phyloP scores from a whole-genome alignment of 1,140 invertebrate genomes.

The Thalassaphorura encarpata region DNA sequence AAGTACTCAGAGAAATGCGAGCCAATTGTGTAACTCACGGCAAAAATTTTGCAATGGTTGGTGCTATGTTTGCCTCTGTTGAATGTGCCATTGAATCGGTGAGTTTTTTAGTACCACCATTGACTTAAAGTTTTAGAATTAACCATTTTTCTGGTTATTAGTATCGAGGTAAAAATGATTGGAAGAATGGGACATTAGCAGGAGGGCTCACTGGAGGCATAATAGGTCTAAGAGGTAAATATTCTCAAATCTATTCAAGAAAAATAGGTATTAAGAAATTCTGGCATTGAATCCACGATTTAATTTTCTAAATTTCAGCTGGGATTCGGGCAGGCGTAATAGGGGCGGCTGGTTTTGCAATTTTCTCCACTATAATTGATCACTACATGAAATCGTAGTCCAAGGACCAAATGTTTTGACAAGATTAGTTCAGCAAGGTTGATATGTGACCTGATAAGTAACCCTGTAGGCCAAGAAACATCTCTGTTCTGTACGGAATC shows the following conservation, averaged over 20 bases:
- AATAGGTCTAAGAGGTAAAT: conserved; percentile 80
- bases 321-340: conserved; percentile 83
- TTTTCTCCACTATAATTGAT: conserved; percentile 89
- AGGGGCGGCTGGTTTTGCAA: conserved; percentile 88
- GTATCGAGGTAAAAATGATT: conserved; percentile 85
- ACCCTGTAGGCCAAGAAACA: no score
- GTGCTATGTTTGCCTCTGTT: conserved; percentile 80
- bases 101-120: conserved; percentile 38
- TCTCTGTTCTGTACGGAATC: no score
- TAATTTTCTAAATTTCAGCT: conserved; percentile 48
- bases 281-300: neutral
- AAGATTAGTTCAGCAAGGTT: no score
- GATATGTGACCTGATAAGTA: no score
- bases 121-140: conserved; percentile 5
- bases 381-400: conserved; percentile 92
- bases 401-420: no score
- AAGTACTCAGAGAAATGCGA: conserved; percentile 87
- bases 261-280: neutral
- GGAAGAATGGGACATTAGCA: conserved; percentile 91
- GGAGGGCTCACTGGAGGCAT: conserved; percentile 86
- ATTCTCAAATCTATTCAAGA: conserved; percentile 1
- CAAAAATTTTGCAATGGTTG: conserved; percentile 95
- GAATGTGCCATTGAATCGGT: conserved; percentile 88
- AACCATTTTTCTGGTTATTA: conserved; percentile 40
- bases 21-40: conserved; percentile 79